Evolutionary conservation across 2,113 vertebrate species (phyloP).

Genomic region (Caloenas nicobarica): DNA sequence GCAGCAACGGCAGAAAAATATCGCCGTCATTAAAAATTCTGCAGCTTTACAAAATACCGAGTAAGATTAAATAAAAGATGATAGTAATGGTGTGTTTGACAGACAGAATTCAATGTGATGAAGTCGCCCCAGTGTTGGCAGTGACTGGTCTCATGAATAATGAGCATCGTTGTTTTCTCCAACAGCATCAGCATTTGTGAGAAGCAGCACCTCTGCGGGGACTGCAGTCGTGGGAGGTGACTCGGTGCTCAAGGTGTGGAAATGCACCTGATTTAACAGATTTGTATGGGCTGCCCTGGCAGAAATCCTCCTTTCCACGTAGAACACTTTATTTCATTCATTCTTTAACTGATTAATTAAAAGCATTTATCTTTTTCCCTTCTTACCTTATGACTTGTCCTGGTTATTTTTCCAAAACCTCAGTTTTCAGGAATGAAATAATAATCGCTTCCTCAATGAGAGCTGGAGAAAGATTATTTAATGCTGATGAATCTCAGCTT

Average conservation of each 20-base stretch:
- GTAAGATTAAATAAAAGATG: background rate
- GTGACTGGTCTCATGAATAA: rapidly evolving
- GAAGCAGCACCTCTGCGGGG: background rate
- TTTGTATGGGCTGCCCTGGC: rapidly evolving
- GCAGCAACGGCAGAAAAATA: background rate
- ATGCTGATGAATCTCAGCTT: background rate
- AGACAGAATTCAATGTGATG: rapidly evolving
- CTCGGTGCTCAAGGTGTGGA: rapidly evolving
- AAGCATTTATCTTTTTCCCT: background rate
- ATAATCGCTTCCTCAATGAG: background rate
- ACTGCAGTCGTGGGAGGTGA: rapidly evolving
- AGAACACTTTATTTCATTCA: background rate
- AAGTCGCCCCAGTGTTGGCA: background rate
- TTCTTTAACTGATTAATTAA: background rate
- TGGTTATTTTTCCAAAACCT: background rate
- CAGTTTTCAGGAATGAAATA: background rate
- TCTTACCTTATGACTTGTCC: background rate
- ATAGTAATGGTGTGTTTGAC: too few species aligned
- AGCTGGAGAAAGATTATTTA: background rate
- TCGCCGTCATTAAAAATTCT: background rate
- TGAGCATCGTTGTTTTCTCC: rapidly evolving
- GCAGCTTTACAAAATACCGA: background rate
- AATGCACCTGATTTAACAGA: background rate
- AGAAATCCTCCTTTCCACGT: background rate
- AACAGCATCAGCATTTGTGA: too few species aligned